Evolutionary conservation across 2,888 invertebrate species (phyloP).

Genomic region (Oligia strigilis): DNA sequence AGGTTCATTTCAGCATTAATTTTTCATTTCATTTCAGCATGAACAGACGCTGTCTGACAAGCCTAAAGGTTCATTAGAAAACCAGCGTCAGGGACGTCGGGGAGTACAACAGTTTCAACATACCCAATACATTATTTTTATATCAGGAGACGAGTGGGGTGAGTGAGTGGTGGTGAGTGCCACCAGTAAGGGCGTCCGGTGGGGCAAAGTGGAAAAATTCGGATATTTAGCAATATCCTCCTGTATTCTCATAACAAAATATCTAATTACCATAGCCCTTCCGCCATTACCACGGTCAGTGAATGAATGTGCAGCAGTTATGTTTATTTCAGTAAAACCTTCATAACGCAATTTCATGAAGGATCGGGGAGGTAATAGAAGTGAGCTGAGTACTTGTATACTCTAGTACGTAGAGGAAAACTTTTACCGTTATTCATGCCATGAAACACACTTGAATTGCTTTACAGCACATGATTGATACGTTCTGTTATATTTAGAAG

Average conservation of each 20-base stretch:
- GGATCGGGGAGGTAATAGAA: conserved; percentile 33
- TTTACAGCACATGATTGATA: conserved; percentile 55
- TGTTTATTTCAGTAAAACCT: conserved; percentile 27
- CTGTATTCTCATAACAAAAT: not conserved
- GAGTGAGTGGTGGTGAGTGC: no score
- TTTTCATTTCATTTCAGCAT: no score
- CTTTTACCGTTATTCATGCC: conserved; percentile 43
- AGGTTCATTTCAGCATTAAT: no score
- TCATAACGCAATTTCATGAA: conserved; percentile 39
- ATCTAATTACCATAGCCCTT: no score
- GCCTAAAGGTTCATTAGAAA: no score
- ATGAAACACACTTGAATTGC: conserved; percentile 45
- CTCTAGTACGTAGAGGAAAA: conserved; percentile 32
- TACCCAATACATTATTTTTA: no score
- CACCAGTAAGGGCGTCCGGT: no score
- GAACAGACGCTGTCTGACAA: no score
- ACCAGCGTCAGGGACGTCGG: no score
- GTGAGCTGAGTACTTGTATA: conserved; percentile 6
- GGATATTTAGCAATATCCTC: not conserved
- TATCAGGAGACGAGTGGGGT: no score
- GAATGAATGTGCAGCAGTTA: not conserved
- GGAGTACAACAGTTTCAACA: no score
- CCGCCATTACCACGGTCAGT: not conserved
- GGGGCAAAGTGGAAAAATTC: no score
- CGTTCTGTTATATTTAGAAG: conserved; percentile 24